phyloP scores from a whole-genome alignment of 2,797 vertebrate species.

The Neomorphus geoffroyi region DNA sequence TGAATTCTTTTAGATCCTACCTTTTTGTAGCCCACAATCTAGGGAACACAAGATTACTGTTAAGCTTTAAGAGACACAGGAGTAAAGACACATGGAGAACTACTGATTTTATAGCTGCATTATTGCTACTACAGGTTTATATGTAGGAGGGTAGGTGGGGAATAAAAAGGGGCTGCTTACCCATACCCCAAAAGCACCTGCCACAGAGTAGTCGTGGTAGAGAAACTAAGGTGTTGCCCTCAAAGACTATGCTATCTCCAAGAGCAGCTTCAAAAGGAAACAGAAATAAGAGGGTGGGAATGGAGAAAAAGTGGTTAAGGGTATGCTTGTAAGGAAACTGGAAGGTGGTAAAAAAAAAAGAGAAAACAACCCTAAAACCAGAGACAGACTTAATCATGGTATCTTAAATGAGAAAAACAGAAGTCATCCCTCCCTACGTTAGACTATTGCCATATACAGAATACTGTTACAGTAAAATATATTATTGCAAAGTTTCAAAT shows the following conservation, averaged over 20 bases:
- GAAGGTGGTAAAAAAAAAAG: conserved; percentile 37
- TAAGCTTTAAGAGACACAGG: conserved; percentile 39
- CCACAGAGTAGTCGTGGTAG: conserved; percentile 68
- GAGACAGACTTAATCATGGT: conserved; percentile 3
- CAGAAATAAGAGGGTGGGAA: conserved; percentile 64
- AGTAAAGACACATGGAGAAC: conserved; percentile 50
- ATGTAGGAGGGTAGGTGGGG: conserved; percentile 61
- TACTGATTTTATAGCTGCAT: conserved; percentile 37
- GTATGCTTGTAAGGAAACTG: conserved; percentile 54
- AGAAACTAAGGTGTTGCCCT: conserved; percentile 71
- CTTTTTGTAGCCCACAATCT: conserved; percentile 7
- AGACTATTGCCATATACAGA: neutral
- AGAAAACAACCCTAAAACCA: conserved; percentile 21
- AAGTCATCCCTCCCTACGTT: neutral
- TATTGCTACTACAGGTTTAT: conserved; percentile 52
- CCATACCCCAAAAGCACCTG: conserved; percentile 70
- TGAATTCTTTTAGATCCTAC: neutral
- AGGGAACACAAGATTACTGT: neutral
- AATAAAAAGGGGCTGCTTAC: conserved; percentile 71
- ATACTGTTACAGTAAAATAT: neutral
- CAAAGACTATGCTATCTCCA: conserved; percentile 68
- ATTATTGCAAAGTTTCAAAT: neutral
- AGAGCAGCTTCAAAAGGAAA: conserved; percentile 68
- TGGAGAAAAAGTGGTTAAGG: conserved; percentile 66
- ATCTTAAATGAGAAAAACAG: neutral